Evolutionary conservation across 2,888 invertebrate genomes (phyloP).

Genomic region (Pristionchus maxplancki): DNA sequence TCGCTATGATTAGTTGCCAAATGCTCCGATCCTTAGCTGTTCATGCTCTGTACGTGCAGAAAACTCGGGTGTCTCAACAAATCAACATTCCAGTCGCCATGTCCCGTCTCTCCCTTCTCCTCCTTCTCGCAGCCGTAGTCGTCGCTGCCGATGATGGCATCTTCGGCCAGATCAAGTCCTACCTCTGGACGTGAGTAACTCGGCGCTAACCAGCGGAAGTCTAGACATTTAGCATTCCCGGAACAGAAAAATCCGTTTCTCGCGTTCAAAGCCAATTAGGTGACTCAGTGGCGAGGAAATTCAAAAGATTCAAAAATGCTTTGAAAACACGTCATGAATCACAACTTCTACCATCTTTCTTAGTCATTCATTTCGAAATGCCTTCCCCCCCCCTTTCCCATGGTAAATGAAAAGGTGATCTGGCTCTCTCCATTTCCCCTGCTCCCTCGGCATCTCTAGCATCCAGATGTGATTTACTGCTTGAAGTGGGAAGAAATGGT

Average conservation of each 20-base stretch:
- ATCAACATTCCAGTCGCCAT: neutral
- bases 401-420: neutral
- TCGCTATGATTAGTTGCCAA: too few species aligned
- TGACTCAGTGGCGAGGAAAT: neutral
- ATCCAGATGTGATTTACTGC: neutral
- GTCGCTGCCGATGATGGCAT: constrained; percentile 11
- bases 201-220: neutral
- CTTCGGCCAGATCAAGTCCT: constrained; percentile 43
- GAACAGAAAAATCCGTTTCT: neutral
- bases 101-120: constrained; percentile 28
- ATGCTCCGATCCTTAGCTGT: too few species aligned
- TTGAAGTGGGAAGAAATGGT: neutral
- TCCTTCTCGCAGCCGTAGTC: neutral
- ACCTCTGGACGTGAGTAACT: neutral
- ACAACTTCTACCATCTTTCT: neutral
- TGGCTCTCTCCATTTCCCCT: neutral
- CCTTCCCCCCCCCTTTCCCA: neutral
- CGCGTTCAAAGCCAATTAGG: neutral
- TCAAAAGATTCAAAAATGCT: neutral
- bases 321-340: neutral
- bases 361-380: neutral
- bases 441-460: neutral
- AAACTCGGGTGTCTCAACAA: too few species aligned
- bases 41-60: too few species aligned
- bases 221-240: neutral